Evolutionary conservation across 2,888 invertebrate genomes (phyloP), one percentile per base, ranked within the genome.

Genomic region (Synanthedon formicaeformis): DNA sequence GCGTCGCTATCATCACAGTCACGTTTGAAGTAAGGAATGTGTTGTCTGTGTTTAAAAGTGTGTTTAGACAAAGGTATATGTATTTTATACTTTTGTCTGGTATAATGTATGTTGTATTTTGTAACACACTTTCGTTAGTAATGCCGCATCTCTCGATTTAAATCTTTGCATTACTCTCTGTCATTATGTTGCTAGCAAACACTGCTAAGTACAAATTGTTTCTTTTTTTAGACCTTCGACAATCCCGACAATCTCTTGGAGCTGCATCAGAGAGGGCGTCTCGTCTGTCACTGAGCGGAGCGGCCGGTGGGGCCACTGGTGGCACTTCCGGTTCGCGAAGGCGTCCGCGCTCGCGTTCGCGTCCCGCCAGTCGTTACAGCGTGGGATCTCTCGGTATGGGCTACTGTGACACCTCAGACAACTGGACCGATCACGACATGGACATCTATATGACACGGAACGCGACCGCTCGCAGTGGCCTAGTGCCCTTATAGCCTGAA

Each of bases 401-500:
- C 76, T 95, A 95, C 78, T 94, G 95, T 77, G 96, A 96, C 75
- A 96, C 95, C 74, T 93, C 94, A 52, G 95, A 95, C 76, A 94
- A 94, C 78, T 97, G 96, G 96, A 96, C 96, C 64, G 96, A 96
- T 81, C 96, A 96, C 78, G 96, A 96, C 75, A 96, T 96, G 94
- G 96, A 96, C 67, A 96, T 96, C 69, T 96, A 97, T 82, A 96
- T 96, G 93, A 94, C 96, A 56, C 91, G 96, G 70, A 96, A 96
- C 86, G 94, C 95, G 57, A 95, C 95, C 51, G 92, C 95, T 54
- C 90, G 95, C 68, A 93, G 94, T 73, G 95, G 95, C 60, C 87
- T 95, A 70, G 95, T 95, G 74, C 95, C 94, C 60, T 92, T 94
- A 89, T 94, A 91, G 88, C 84, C 77, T 59, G 78, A 69, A 64